These are phyloP conservation scores for Eriocheir sinensis DNA, from an alignment of 1,140 invertebrate species.

Conservation along the genomic window DNA sequence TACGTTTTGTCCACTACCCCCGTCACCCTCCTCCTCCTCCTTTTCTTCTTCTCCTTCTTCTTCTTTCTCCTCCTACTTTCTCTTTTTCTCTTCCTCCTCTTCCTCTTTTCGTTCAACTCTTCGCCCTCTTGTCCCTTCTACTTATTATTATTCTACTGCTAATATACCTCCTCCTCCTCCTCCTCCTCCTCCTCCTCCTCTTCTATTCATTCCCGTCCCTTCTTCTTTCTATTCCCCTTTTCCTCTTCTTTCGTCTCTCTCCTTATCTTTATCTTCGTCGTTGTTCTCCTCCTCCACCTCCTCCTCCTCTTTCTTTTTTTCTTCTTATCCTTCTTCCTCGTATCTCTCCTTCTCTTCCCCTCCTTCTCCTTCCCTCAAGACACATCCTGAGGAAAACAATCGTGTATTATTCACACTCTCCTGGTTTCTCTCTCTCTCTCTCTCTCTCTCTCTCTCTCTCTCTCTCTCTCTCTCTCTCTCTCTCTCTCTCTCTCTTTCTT, in stretches of 20 bases:
- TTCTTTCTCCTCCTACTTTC: background rate
- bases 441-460: constrained; percentile 32
- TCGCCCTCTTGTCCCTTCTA: background rate
- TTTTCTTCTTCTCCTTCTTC: background rate
- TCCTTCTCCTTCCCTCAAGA: background rate
- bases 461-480: constrained; percentile 1
- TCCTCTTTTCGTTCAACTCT: background rate
- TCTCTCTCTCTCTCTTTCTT: constrained; percentile 17
- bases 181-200: background rate
- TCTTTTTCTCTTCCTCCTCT: background rate
- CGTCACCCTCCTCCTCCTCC: background rate
- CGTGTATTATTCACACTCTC: constrained; percentile 16
- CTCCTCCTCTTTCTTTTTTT: background rate
- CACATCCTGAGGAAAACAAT: constrained; percentile 46
- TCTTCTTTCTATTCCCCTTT: background rate
- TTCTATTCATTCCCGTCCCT: background rate
- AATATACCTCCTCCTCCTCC: background rate
- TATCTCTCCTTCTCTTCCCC: background rate
- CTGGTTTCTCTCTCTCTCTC: background rate
- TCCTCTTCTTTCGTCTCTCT: background rate
- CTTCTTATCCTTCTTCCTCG: background rate
- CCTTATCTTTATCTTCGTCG: background rate
- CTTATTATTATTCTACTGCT: background rate
- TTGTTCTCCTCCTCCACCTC: background rate
- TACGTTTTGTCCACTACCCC: background rate